Percentiles rank a stretch among this genome's conserved stretches.
Conservation (phyloP, 2,888 invertebrate species). For the Coenonympha glycerion region DNA sequence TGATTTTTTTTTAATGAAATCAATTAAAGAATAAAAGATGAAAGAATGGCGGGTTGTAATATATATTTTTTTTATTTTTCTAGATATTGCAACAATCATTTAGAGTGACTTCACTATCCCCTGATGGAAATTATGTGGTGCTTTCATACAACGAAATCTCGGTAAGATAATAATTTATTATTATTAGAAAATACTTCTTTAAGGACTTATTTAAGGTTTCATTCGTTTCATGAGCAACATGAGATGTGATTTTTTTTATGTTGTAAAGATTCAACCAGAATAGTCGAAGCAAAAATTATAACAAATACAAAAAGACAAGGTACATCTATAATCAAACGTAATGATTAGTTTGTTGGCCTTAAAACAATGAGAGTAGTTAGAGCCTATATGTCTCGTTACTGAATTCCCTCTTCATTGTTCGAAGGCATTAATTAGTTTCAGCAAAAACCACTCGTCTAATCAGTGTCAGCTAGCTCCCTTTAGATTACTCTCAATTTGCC, state of each 20-base stretch:
- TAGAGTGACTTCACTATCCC: constrained; percentile 45
- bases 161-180: constrained; percentile 41
- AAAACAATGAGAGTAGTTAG: no score
- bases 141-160: constrained; percentile 50
- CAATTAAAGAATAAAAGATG: no score
- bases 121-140: constrained; percentile 47
- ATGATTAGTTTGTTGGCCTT: no score
- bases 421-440: background rate
- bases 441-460: background rate
- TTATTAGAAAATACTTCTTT: background rate
- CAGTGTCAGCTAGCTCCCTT: background rate
- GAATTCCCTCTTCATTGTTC: background rate
- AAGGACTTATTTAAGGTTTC: background rate
- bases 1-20: no score
- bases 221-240: no score
- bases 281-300: no score
- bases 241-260: no score
- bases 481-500: background rate
- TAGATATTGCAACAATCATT: constrained; percentile 59
- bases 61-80: constrained; percentile 13
- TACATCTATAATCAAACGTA: no score
- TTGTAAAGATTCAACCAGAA: no score
- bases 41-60: no score
- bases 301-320: no score
- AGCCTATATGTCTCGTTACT: no score